Evolutionary conservation across 2,888 invertebrate species (phyloP).

Genomic region (Tridacna crocea): DNA sequence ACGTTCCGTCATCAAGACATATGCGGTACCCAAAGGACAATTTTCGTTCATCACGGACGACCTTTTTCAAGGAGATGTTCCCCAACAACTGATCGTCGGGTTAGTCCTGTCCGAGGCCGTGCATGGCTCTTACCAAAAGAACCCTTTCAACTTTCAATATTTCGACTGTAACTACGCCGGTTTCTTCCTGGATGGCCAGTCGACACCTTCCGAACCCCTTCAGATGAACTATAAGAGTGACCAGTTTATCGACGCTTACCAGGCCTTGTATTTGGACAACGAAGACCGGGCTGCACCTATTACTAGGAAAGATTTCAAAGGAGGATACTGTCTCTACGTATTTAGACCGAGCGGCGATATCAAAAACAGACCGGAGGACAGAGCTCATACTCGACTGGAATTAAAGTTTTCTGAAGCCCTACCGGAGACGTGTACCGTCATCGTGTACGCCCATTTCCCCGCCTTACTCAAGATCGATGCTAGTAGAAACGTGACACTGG

Average conservation of each 20-base stretch:
- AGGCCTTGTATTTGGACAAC: conserved; percentile 6
- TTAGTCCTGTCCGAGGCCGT: conserved; percentile 31
- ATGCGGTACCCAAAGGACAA: conserved; percentile 37
- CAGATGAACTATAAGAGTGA: conserved; percentile 37
- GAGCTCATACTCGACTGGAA: conserved; percentile 36
- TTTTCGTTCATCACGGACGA: conserved; percentile 39
- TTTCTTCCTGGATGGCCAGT: conserved; percentile 38
- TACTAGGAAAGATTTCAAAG: conserved; percentile 20
- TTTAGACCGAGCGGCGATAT: conserved; percentile 11
- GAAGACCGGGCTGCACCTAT: conserved; percentile 8
- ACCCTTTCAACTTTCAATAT: conserved; percentile 38
- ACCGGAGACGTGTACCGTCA: too few relatives aligned
- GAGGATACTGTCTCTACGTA: conserved; percentile 32
- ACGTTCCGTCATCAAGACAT: conserved; percentile 37
- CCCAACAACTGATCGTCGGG: conserved; percentile 38
- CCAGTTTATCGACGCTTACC: conserved; percentile 15
- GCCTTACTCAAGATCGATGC: too few relatives aligned
- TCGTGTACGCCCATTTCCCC: too few relatives aligned
- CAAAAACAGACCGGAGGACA: not conserved
- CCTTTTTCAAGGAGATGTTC: conserved; percentile 42
- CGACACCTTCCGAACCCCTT: conserved; percentile 31
- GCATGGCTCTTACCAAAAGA: conserved; percentile 35
- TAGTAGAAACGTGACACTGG: not conserved
- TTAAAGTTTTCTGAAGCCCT: conserved; percentile 31
- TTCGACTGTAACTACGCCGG: conserved; percentile 39